Evolutionary conservation across 2,888 invertebrate genomes (phyloP).

Genomic region (Agriopis aurantiaria): DNA sequence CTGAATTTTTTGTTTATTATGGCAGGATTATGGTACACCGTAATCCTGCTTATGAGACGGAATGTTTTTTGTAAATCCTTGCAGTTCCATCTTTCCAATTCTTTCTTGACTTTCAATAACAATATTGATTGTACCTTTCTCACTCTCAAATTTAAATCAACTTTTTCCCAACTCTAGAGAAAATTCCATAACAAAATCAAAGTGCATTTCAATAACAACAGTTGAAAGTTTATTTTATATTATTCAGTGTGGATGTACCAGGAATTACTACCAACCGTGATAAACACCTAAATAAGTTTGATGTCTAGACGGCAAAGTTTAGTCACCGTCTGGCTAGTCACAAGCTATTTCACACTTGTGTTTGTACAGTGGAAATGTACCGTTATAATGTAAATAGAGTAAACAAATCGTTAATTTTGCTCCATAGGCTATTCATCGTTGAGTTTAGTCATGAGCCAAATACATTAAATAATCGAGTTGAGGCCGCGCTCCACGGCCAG

Average conservation of each 20-base stretch:
- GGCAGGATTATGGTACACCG: no score
- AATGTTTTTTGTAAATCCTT: no score
- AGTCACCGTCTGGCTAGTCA: constrained; percentile 40
- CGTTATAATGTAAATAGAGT: constrained; percentile 16
- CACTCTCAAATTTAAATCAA: no score
- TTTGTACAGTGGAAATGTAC: constrained; percentile 29
- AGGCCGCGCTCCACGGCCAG: background rate
- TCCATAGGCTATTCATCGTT: background rate
- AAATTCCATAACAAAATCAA: background rate
- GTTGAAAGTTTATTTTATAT: background rate
- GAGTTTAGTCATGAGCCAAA: background rate
- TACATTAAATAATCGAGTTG: background rate
- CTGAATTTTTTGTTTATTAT: no score
- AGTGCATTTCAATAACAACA: background rate
- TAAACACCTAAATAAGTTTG: constrained; percentile 30
- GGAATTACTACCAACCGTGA: constrained; percentile 34
- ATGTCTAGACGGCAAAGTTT: constrained; percentile 43
- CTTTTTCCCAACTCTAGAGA: background rate
- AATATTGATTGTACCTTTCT: no score
- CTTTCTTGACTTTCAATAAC: no score
- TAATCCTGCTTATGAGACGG: no score
- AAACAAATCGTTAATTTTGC: background rate
- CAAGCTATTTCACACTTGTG: constrained; percentile 33
- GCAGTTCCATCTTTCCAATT: no score
- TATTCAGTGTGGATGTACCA: constrained; percentile 16